Evolutionary conservation across 2,888 invertebrate genomes (phyloP), one percentile per base, ranked within the genome.

Genomic region (Exephanes ischioxanthus): DNA sequence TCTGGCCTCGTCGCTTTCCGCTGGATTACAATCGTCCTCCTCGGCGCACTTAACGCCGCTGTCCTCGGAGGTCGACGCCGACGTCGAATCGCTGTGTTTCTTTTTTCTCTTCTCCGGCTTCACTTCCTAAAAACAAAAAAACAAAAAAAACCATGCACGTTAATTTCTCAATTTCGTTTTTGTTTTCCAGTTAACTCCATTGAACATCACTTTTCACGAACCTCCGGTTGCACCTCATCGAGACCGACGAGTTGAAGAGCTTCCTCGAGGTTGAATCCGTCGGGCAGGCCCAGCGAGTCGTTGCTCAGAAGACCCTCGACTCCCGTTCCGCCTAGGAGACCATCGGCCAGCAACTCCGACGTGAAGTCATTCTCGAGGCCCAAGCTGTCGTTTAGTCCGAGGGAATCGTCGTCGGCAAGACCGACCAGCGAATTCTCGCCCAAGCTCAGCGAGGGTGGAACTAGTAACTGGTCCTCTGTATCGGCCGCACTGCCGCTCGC

Each of bases 191-290:
- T 26, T 30, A 26, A 14, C 61, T 26, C 1, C 11, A 11, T 61
- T 61, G 14, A 4, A 14, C 61, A 30, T 16, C 3, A 6, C n/a
- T 61, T 58, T 58, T 3, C 77, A 89, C 89, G 89, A 92, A 95
- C 95, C 94, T 95, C 94, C 88, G 94, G 93, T 87, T 94, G 92
- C 91, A 94, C 95, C 92, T 96, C 96, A 90, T 97, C 96, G 90
- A 97, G 95, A 89, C 96, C 97, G n/a, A 97, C 96, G 66, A 97
- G 95, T 92, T 96, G 96, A 6, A 97, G 95, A 55, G 97, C 97
- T 93, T 97, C 97, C 92, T 97, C 97, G 70, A 97, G 95, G 71
- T 97, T 95, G 89, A 96, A 96, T 91, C 96, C 96, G 91, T 96
- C 95, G 88, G 95, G 94, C 77, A 95, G 92, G 85, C 95, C 95